A percentile compares a stretch with the other conserved stretches of the same genome.
These are phyloP conservation scores for Platynereis dumerilii DNA, from an alignment of 2,888 invertebrate species.

Conservation along the genomic window DNA sequence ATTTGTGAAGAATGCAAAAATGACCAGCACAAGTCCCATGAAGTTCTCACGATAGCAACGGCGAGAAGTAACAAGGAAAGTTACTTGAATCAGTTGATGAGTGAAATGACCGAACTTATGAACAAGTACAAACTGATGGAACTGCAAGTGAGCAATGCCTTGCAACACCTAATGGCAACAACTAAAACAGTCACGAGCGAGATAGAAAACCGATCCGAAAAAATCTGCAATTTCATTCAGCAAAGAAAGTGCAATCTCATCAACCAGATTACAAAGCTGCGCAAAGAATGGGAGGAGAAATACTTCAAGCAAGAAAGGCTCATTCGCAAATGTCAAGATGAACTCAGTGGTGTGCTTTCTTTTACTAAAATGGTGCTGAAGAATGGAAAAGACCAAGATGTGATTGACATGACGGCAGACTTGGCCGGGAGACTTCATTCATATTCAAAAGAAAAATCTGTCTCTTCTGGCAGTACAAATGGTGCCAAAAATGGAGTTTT, in stretches of 20 bases:
- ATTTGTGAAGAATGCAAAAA: slow-evolving; percentile 10
- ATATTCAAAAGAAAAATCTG: too few relatives aligned
- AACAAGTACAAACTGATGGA: slow-evolving; percentile 7
- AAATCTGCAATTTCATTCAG: slow-evolving; percentile 18
- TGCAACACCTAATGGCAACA: slow-evolving; percentile 14
- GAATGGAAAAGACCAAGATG: slow-evolving; percentile 16
- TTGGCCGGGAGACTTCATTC: slow-evolving; percentile 19
- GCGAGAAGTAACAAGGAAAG: slow-evolving; percentile 18
- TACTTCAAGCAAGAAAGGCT: background rate
- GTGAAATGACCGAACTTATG: background rate
- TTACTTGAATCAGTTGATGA: slow-evolving; percentile 17
- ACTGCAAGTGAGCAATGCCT: slow-evolving; percentile 19
- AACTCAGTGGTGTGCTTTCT: too few relatives aligned
- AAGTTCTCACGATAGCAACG: background rate
- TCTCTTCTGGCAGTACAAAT: too few relatives aligned
- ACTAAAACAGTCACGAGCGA: slow-evolving; percentile 10
- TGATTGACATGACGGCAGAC: slow-evolving; percentile 27
- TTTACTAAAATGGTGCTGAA: background rate
- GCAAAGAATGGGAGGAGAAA: slow-evolving; percentile 13
- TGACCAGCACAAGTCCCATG: slow-evolving; percentile 10
- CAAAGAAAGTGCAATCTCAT: slow-evolving; percentile 13
- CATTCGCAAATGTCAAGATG: background rate
- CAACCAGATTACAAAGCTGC: slow-evolving; percentile 10
- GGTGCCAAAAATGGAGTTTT: too few relatives aligned
- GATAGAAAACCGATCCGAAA: slow-evolving; percentile 17